Base-by-base conservation (phyloP, 1,140 invertebrate genomes). In the Akabosia matsudoensis region DNA sequence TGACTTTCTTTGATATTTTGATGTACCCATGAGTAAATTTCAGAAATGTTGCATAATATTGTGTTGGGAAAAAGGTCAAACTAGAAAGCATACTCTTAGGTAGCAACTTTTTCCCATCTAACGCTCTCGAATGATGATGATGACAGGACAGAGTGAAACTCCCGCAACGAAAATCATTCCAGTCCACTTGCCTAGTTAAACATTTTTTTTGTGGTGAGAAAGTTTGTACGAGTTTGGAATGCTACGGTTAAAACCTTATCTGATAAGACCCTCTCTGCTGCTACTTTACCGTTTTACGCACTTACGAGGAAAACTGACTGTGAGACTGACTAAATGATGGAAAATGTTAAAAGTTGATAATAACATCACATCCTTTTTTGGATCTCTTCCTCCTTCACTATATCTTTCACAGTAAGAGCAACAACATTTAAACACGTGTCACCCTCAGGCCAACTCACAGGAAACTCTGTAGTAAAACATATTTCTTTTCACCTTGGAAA, bases 381-480 rank as follows among this genome's bases (percentile, higher is more conserved):
- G n/a, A n/a, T 45, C 37, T 45, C 37, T 10, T 45, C 18, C 37
- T 45, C 37, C 7, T 45, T 45, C 7, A 45, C 37, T 45, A 7
- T 45, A 10, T 45, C 18, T 45, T 45, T n/a, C n/a, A n/a, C n/a
- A 10, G 61, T 30, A 7, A 22, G 7, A 30, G 22, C 10, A 28
- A 31, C 7, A 28, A 28, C 22, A 10, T 67, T 67, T 2, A 67
- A 67, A 31, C 61, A 67, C 61, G 61, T 67, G 61, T 67, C 61
- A 67, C 7, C 61, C 31, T n/a, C 61, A 67, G 61, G 61, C 61
- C 24, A 61, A 13, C 24, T 16, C n/a, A n/a, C 14, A 30, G n/a
- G 28, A 67, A 67, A 30, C n/a, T n/a, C n/a, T n/a, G 61, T 30
- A 28, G 61, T 30, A 22, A 67, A 67, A 67, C 61, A 67, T 67